A percentile compares a stretch with the other conserved stretches of the same genome.
Evolutionary conservation across 2,888 invertebrate species (phyloP).

Genomic region (Idaea straminata): DNA sequence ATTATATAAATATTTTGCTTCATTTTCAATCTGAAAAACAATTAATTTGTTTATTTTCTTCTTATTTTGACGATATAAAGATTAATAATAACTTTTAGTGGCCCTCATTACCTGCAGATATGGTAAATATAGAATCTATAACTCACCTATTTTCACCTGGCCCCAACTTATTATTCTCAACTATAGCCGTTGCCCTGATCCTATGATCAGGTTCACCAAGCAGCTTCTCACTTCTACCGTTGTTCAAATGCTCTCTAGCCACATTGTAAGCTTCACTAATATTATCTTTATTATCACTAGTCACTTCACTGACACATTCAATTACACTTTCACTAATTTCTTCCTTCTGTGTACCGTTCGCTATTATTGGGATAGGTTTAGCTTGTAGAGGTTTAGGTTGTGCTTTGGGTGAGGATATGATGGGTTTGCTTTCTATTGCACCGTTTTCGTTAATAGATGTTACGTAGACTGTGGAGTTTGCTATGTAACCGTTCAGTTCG

Average conservation of each 20-base stretch:
- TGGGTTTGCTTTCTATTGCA: conserved; percentile 70
- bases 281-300: conserved; percentile 71
- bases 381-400: conserved; percentile 70
- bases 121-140: not conserved
- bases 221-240: conserved; percentile 88
- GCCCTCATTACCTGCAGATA: no score
- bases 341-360: conserved; percentile 63
- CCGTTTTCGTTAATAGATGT: conserved; percentile 84
- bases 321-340: conserved; percentile 39
- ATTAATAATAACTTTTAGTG: no score
- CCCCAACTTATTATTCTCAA: conserved; percentile 80
- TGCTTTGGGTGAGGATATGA: conserved; percentile 70
- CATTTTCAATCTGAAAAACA: no score
- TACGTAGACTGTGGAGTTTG: conserved; percentile 90
- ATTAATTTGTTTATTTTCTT: no score
- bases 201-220: conserved; percentile 84
- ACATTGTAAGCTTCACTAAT: conserved; percentile 68
- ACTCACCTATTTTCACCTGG: conserved; percentile 81
- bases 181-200: conserved; percentile 81
- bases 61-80: no score
- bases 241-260: conserved; percentile 71
- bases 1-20: no score
- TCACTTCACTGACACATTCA: conserved; percentile 48
- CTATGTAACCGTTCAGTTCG: conserved; percentile 90
- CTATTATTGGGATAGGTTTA: conserved; percentile 69